Percentiles rank a stretch among this genome's conserved stretches.
Conservation (phyloP, 2,113 vertebrate species). For the Hiodon tergisus region DNA sequence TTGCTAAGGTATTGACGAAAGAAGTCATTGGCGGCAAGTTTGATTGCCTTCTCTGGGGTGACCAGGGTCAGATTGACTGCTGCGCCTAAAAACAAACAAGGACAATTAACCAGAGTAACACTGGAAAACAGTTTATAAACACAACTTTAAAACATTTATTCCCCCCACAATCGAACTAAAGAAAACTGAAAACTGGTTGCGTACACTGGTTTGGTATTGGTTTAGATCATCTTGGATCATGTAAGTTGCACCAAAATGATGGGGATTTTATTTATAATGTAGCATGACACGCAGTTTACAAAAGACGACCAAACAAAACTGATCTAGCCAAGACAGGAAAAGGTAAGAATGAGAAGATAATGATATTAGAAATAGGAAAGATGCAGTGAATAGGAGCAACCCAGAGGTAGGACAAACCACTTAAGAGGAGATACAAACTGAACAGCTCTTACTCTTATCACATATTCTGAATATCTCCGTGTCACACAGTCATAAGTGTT, state of each 20-base stretch:
- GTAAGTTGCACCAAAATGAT: slow-evolving; percentile 27
- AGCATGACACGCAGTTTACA: slow-evolving; percentile 9
- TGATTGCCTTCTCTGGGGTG: slow-evolving; percentile 74
- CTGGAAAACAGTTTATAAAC: not conserved
- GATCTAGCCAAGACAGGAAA: not conserved
- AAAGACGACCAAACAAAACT: slow-evolving; percentile 16
- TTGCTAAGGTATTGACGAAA: slow-evolving; percentile 65
- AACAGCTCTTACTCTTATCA: not conserved
- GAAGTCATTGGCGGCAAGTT: slow-evolving; percentile 70
- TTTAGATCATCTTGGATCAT: not conserved
- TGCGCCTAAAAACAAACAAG: slow-evolving; percentile 60
- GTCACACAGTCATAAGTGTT: slow-evolving; percentile 13
- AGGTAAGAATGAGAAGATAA: not conserved
- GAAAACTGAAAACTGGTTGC: too few species aligned
- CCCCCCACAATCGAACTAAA: slow-evolving; percentile 46
- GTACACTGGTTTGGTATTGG: too few species aligned
- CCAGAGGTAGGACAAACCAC: not conserved
- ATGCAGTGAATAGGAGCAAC: not conserved
- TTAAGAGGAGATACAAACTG: not conserved
- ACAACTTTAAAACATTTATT: slow-evolving; percentile 29
- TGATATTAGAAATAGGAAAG: not conserved
- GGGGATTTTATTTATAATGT: slow-evolving; percentile 24
- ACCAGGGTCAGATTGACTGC: slow-evolving; percentile 71
- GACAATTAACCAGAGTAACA: slow-evolving; percentile 32
- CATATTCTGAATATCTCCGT: not conserved